Evolutionary conservation across 2,888 invertebrate species (phyloP), one percentile per base, ranked within the genome.

Genomic region (Aelia acuminata): DNA sequence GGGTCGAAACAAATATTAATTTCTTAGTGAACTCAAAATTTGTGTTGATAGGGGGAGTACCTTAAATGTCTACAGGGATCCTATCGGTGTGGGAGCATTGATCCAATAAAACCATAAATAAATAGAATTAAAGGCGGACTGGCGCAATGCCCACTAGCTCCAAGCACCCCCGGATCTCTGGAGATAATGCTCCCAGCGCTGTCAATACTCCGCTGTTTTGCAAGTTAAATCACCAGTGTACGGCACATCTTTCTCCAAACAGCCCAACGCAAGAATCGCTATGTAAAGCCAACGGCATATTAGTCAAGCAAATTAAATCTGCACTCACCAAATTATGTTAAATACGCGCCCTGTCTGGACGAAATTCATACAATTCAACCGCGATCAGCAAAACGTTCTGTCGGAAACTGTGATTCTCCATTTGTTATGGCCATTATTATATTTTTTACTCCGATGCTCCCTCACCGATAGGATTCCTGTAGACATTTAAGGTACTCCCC

Each of bases 81-180:
- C 63, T 70, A 70, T 70, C 63, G 63, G 31, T 70, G 63, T 70
- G 18, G 63, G 26, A 70, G 31, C 63, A 70, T 70, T 70, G 63
- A 70, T 70, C 63, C 63, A 70, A 70, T 70, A 70, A 70, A 18
- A 18, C 31, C 31, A 70, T 70, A 70, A 70, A 70, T 70, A 70
- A 70, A 70, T 70, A 70, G 63, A 70, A 70, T 70, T 70, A 35
- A 70, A 70, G 63, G 63, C 31, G 63, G 35, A 18, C 63, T 70
- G 63, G 63, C 63, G 63, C 63, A 35, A 35, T 35, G 63, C 63
- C 63, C 63, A 35, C 63, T 35, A n/a, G 26, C 4, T 31, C 18
- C 63, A 20, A 18, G 63, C 63, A n/a, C n/a, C 31, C n/a, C 13
- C 63, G 35, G 63, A 70, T 70, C 63, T 63, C 63, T 70, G 63